Evolutionary conservation across 2,797 vertebrate genomes (phyloP).

Genomic region (Cyprinodon diabolis): DNA sequence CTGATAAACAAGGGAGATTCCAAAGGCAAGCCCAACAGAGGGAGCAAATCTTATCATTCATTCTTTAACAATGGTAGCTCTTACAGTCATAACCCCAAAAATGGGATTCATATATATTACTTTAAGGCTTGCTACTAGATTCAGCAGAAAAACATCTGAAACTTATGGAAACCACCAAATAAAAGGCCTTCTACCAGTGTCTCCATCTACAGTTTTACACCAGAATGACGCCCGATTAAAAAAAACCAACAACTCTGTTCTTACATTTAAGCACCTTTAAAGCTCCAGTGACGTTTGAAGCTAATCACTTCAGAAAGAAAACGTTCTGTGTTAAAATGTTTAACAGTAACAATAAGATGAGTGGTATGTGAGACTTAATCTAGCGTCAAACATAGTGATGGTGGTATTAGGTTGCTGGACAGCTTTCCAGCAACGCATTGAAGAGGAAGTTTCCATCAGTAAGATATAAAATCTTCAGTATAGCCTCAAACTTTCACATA

Average conservation of each 20-base stretch:
- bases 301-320: neutral
- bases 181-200: neutral
- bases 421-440: neutral
- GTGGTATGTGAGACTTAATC: neutral
- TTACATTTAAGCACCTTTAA: neutral
- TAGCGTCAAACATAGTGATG: neutral
- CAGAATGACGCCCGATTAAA: neutral
- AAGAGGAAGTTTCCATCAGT: neutral
- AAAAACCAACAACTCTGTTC: neutral
- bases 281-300: neutral
- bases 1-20: neutral
- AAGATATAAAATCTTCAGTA: neutral
- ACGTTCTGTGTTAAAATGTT: neutral
- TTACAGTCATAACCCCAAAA: neutral
- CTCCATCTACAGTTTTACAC: neutral
- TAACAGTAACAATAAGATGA: neutral
- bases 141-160: neutral
- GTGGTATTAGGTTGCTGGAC: neutral
- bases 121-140: neutral
- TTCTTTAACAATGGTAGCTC: neutral
- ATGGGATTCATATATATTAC: neutral
- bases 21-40: neutral
- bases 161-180: neutral
- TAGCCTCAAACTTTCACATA: neutral
- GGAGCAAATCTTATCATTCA: neutral